Conservation (phyloP, 2,888 invertebrate species). For the Bhutanitis thaidina region DNA sequence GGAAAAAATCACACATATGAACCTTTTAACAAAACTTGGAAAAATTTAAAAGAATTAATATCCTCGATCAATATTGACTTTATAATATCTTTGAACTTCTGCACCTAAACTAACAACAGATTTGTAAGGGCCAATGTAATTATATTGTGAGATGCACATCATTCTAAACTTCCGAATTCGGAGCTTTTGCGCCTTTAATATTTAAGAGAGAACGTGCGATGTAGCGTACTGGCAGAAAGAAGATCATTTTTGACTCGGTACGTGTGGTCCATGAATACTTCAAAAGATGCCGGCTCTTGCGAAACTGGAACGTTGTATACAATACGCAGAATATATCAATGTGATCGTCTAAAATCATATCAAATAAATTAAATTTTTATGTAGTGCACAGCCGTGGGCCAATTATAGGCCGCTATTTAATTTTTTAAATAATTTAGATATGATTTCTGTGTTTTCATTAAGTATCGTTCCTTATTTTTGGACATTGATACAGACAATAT, state of each 20-base stretch:
- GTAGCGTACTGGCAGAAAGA: conserved; percentile 11
- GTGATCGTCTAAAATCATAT: too few relatives aligned
- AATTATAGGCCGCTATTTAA: too few relatives aligned
- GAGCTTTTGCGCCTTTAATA: conserved; percentile 14
- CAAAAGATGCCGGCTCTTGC: conserved; percentile 28
- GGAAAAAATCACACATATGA: too few relatives aligned
- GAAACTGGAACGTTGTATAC: conserved; percentile 14
- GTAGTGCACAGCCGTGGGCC: too few relatives aligned
- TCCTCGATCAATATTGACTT: neutral
- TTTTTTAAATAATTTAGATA: too few relatives aligned
- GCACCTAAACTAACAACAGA: conserved; percentile 68
- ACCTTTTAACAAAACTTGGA: too few relatives aligned
- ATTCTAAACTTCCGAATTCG: conserved; percentile 16
- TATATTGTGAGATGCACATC: neutral
- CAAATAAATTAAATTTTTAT: too few relatives aligned
- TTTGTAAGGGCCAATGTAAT: conserved; percentile 23
- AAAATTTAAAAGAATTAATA: too few relatives aligned
- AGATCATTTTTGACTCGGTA: conserved; percentile 23
- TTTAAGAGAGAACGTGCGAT: neutral
- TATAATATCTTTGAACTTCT: conserved; percentile 42
- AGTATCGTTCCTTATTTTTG: too few relatives aligned
- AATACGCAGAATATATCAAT: neutral
- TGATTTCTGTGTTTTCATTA: too few relatives aligned
- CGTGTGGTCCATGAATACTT: conserved; percentile 35
- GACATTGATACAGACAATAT: neutral